phyloP scores from a whole-genome alignment of 2,888 invertebrate species.

The Phragmatobia fuliginosa region DNA sequence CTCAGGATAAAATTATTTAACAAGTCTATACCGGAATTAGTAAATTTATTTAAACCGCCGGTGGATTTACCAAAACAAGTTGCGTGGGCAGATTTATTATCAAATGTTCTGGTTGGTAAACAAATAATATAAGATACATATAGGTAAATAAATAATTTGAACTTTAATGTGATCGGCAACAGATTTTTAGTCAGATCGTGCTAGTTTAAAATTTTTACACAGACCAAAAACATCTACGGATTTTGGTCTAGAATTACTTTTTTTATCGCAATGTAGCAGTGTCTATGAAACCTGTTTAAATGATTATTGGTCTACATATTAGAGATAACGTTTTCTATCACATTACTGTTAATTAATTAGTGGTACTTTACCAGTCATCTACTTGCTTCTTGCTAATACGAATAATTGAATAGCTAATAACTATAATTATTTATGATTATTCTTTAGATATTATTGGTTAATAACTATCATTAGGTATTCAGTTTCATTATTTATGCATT shows the following conservation, averaged over 20 bases:
- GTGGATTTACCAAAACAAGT: constrained; percentile 70
- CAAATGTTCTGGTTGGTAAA: constrained; percentile 77
- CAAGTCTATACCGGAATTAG: constrained; percentile 70
- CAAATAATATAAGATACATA: constrained; percentile 66
- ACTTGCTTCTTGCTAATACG: neutral
- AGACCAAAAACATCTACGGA: too few species aligned
- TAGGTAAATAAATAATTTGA: neutral
- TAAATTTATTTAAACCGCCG: constrained; percentile 73
- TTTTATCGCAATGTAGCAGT: too few species aligned
- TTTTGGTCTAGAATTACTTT: too few species aligned
- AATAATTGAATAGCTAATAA: neutral
- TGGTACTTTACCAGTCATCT: neutral
- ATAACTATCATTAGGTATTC: too few species aligned
- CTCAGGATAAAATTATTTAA: constrained; percentile 72
- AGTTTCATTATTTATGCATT: too few species aligned
- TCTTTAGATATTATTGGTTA: too few species aligned
- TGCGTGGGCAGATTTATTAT: constrained; percentile 75
- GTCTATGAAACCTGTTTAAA: neutral
- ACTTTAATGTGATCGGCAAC: neutral
- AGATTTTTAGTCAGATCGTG: neutral
- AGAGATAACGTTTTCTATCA: neutral
- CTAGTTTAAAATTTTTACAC: neutral
- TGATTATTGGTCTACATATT: neutral
- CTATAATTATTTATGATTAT: neutral
- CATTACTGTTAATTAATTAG: neutral